Evolutionary conservation across 2,113 vertebrate genomes (phyloP).

Genomic region (Ellobius talpinus): DNA sequence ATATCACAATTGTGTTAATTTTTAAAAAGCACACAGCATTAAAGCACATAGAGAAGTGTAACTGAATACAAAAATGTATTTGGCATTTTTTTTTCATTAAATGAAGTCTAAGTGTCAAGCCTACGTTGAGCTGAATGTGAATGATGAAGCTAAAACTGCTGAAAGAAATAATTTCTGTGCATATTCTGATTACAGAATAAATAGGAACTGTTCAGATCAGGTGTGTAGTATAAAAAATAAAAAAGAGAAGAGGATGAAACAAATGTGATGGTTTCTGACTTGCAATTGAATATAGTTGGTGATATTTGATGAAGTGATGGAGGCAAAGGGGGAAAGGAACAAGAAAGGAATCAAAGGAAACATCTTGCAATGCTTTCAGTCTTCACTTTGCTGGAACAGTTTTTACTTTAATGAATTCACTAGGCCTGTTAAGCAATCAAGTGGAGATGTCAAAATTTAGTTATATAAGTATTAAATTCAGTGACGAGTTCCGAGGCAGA

Average conservation of each 20-base stretch:
- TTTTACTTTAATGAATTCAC: conserved; percentile 6
- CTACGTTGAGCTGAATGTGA: too few relatives aligned
- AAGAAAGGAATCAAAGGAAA: neutral
- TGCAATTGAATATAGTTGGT: neutral
- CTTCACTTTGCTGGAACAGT: neutral
- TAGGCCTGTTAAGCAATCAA: neutral
- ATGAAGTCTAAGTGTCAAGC: neutral
- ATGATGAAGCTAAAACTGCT: neutral
- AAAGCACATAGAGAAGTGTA: neutral
- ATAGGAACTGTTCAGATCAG: neutral
- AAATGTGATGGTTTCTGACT: neutral
- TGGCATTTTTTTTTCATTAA: neutral
- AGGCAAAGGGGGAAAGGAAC: neutral
- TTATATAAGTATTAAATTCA: neutral
- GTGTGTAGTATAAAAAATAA: neutral
- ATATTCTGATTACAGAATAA: neutral
- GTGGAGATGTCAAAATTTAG: neutral
- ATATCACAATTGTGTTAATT: neutral
- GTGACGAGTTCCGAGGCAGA: neutral
- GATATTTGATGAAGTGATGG: neutral
- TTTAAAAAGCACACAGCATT: neutral
- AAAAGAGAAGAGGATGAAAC: neutral
- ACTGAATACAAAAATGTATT: neutral
- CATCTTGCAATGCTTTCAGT: neutral
- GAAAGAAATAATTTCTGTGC: neutral